Conservation (phyloP, 2,888 invertebrate genomes). For the Nomada fucata region DNA sequence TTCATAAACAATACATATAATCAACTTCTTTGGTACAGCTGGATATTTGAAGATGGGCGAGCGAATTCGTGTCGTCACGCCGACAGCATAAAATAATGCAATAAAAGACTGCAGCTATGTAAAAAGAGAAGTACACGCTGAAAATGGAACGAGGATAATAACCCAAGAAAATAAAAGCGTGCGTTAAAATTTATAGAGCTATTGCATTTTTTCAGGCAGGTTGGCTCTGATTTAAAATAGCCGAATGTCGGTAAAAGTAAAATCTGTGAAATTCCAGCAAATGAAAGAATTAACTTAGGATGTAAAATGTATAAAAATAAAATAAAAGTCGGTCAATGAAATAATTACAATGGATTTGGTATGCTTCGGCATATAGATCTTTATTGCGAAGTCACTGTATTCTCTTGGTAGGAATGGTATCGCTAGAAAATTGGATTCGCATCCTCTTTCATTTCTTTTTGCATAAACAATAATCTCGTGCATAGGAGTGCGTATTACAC, state of each 20-base stretch:
- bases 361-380: neutral
- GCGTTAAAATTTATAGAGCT: neutral
- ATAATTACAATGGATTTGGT: neutral
- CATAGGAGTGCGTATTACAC: slow-evolving; percentile 34
- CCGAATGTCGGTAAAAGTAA: neutral
- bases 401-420: neutral
- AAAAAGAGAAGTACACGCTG: slow-evolving; percentile 7
- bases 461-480: slow-evolving; percentile 19
- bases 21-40: neutral
- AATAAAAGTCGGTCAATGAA: neutral
- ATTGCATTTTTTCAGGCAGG: neutral
- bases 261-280: neutral
- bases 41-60: neutral
- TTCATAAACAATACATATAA: neutral
- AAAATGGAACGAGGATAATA: slow-evolving; percentile 10
- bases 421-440: neutral
- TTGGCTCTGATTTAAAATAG: neutral
- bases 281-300: neutral
- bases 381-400: neutral
- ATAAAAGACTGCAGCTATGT: slow-evolving; percentile 13
- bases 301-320: neutral
- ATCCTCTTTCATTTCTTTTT: slow-evolving; percentile 2
- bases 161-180: neutral
- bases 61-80: slow-evolving; percentile 17
- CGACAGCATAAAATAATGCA: slow-evolving; percentile 29